phyloP scores from a whole-genome alignment of 2,888 invertebrate genomes.

The Ptychoptera contaminata region DNA sequence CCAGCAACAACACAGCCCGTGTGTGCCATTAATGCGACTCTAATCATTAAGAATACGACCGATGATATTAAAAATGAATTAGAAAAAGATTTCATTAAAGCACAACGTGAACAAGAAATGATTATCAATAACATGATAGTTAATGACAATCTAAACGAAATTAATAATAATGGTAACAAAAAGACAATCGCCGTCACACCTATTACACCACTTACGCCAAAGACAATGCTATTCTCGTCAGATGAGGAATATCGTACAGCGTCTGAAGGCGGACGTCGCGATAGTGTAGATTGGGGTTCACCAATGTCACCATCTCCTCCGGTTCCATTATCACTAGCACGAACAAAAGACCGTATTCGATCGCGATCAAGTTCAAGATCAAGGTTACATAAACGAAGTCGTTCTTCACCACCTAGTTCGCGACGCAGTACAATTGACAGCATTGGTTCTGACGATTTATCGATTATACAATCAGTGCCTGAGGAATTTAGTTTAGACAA shows the following conservation, averaged over 20 bases:
- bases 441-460: conserved; percentile 41
- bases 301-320: conserved; percentile 51
- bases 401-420: conserved; percentile 43
- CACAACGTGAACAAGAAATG: conserved; percentile 20
- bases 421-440: conserved; percentile 47
- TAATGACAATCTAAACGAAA: conserved; percentile 4
- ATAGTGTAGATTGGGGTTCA: conserved; percentile 73
- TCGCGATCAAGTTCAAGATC: conserved; percentile 34
- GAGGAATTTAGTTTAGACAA: conserved; percentile 29
- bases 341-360: conserved; percentile 46
- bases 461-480: conserved; percentile 22
- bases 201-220: conserved; percentile 44
- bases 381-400: conserved; percentile 40
- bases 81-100: conserved; percentile 30
- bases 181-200: conserved; percentile 33
- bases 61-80: conserved; percentile 26
- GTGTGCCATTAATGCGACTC: too few relatives aligned
- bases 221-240: conserved; percentile 61
- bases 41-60: conserved; percentile 19
- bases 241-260: conserved; percentile 80
- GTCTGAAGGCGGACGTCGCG: conserved; percentile 65
- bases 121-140: conserved; percentile 11
- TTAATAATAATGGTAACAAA: conserved; percentile 4
- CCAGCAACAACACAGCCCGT: conserved; percentile 13
- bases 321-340: conserved; percentile 40